Conservation (phyloP, 2,797 vertebrate genomes). For the Gymnothorax reevesii region DNA sequence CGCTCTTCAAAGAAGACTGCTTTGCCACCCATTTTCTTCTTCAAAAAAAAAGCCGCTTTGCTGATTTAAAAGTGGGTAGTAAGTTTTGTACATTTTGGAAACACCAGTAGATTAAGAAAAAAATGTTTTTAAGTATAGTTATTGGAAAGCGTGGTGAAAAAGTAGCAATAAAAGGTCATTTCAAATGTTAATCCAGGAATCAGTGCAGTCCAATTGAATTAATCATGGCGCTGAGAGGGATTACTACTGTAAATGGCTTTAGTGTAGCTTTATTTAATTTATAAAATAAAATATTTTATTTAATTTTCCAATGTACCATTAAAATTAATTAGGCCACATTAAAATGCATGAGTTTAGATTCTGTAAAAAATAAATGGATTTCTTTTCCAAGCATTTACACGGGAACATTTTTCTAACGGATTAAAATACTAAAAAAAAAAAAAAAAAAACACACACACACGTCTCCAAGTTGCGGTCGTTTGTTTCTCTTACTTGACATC, state of each 20-base stretch:
- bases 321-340: neutral
- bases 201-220: neutral
- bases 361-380: neutral
- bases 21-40: neutral
- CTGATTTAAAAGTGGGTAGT: neutral
- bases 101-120: neutral
- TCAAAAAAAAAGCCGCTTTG: neutral
- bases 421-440: neutral
- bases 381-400: neutral
- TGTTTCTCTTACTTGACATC: neutral
- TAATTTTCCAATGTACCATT: neutral
- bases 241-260: neutral
- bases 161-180: neutral
- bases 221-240: neutral
- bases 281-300: neutral
- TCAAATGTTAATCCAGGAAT: neutral
- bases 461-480: neutral
- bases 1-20: neutral
- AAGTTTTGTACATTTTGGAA: neutral
- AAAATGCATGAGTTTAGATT: neutral
- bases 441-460: neutral
- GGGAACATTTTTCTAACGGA: neutral
- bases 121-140: neutral
- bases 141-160: neutral
- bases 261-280: neutral